Evolutionary conservation across 2,113 vertebrate species (phyloP).

Genomic region (Pelecanoides urinatrix): DNA sequence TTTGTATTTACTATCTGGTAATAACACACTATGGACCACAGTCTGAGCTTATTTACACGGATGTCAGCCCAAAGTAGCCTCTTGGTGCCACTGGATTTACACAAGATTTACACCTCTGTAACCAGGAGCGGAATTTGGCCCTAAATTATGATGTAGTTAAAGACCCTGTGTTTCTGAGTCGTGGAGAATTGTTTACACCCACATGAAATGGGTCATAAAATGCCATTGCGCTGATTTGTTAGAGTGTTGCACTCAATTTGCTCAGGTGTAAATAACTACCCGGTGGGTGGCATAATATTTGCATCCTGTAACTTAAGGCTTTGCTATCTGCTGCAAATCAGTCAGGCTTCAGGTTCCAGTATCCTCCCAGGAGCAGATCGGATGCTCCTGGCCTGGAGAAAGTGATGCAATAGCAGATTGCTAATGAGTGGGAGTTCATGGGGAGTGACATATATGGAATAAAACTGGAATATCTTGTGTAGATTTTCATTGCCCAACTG

Average conservation of each 20-base stretch:
- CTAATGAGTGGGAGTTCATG: conserved; percentile 16
- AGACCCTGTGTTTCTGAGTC: not conserved
- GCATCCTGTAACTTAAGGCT: not conserved
- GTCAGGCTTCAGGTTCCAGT: not conserved
- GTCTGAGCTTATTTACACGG: not conserved
- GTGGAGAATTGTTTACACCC: not conserved
- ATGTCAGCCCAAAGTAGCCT: not conserved
- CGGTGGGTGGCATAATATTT: conserved; percentile 36
- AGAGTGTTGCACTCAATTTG: conserved; percentile 31
- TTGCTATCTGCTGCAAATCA: conserved; percentile 38
- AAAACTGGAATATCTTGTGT: not conserved
- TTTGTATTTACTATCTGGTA: not conserved
- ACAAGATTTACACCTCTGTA: not conserved
- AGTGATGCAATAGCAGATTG: not conserved
- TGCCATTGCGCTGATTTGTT: conserved; percentile 15
- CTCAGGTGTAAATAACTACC: conserved; percentile 60
- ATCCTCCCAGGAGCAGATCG: not conserved
- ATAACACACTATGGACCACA: not conserved
- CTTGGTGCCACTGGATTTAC: not conserved
- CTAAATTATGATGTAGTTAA: conserved; percentile 26
- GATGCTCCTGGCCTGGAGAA: conserved; percentile 4
- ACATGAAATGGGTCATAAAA: conserved; percentile 22
- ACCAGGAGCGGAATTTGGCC: not conserved
- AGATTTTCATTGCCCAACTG: not conserved
- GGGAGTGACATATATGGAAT: not conserved